A percentile compares a stretch with the other conserved stretches of the same genome.
Evolutionary conservation across 2,797 vertebrate genomes (phyloP).

Genomic region (Holocentrus rufus): DNA sequence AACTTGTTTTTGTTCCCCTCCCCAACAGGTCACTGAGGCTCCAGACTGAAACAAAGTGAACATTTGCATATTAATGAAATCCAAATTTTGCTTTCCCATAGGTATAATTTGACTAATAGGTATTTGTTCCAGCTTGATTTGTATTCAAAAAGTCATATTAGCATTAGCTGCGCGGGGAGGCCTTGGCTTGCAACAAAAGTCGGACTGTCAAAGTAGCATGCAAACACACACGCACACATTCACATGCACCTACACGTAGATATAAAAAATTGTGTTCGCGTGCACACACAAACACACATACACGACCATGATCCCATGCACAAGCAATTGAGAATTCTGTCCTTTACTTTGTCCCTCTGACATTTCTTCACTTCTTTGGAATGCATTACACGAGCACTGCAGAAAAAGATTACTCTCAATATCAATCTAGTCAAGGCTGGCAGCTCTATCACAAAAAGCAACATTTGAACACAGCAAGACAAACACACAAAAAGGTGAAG

Average conservation of each 20-base stretch:
- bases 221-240: neutral
- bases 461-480: neutral
- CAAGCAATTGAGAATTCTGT: constrained; percentile 34
- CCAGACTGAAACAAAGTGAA: constrained; percentile 46
- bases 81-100: constrained; percentile 52
- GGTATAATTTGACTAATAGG: constrained; percentile 50
- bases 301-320: neutral
- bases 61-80: constrained; percentile 75
- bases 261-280: neutral
- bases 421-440: constrained; percentile 5
- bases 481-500: neutral
- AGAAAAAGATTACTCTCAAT: constrained; percentile 22
- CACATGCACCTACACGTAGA: neutral
- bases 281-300: neutral
- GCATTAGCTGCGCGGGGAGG: constrained; percentile 53
- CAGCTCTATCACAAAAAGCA: constrained; percentile 11
- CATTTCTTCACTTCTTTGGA: constrained; percentile 25
- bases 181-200: constrained; percentile 59
- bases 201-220: constrained; percentile 39
- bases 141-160: constrained; percentile 62
- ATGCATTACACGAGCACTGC: constrained; percentile 14
- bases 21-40: constrained; percentile 56
- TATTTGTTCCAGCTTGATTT: constrained; percentile 63
- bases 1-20: constrained; percentile 35
- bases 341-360: constrained; percentile 46